A percentile compares a stretch with the other conserved stretches of the same genome.
phyloP scores from a whole-genome alignment of 1,140 invertebrate genomes.

The Epicauta chinensis region DNA sequence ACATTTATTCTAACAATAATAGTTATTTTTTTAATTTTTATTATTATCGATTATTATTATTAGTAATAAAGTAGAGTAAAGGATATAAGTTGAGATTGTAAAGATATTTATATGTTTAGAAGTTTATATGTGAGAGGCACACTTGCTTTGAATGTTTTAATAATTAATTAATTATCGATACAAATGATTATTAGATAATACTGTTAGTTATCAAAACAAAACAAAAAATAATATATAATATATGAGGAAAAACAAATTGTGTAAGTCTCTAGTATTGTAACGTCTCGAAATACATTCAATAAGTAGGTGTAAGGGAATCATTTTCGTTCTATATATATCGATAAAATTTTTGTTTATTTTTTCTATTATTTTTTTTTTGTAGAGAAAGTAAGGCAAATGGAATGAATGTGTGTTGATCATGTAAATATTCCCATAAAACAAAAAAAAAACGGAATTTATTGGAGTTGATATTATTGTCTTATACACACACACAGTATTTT shows the following conservation, averaged over 20 bases:
- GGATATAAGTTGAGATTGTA: conserved; percentile 10
- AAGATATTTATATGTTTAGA: conserved; percentile 15
- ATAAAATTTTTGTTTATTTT: too few relatives aligned
- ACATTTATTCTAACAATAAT: too few relatives aligned
- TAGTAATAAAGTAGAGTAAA: too few relatives aligned
- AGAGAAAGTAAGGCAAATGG: conserved; percentile 1
- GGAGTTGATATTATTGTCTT: conserved; percentile 32
- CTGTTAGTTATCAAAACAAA: conserved; percentile 7
- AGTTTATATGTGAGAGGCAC: conserved; percentile 11
- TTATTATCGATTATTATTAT: too few relatives aligned
- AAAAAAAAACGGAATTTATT: conserved; percentile 29
- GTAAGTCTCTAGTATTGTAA: conserved; percentile 19
- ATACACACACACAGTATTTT: conserved; percentile 40
- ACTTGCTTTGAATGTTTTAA: conserved; percentile 28
- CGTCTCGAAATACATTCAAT: conserved; percentile 33
- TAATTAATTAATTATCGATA: conserved; percentile 5
- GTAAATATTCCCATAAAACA: too few relatives aligned
- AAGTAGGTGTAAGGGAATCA: conserved; percentile 32
- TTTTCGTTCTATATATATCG: conserved; percentile 17
- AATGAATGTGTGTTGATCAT: conserved; percentile 23
- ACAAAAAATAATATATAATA: too few relatives aligned
- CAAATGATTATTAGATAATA: conserved; percentile 2
- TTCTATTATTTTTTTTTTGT: too few relatives aligned
- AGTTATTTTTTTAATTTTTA: too few relatives aligned
- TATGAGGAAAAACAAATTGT: conserved; percentile 6